Percentiles rank a stretch among this genome's conserved stretches.
phyloP scores from a whole-genome alignment of 2,888 invertebrate genomes.

The Drosophila bunnanda region DNA sequence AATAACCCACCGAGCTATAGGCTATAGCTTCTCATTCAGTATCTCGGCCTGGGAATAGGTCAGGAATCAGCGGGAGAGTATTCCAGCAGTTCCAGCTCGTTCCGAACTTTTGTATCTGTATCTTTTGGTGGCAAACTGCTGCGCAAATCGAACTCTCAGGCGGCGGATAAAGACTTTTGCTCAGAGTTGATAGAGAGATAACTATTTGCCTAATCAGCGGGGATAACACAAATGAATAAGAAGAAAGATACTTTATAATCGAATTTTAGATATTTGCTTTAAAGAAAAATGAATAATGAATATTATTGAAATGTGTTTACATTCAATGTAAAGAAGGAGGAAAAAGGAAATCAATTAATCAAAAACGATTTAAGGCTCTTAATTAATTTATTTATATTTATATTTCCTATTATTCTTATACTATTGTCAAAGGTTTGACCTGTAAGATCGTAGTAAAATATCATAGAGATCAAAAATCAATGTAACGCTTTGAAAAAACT shows the following conservation, averaged over 20 bases:
- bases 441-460: background rate
- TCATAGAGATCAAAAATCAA: too few species aligned
- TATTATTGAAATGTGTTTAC: background rate
- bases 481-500: background rate
- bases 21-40: constrained; percentile 17
- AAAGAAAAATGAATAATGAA: background rate
- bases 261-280: too few species aligned
- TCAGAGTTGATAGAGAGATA: constrained; percentile 1
- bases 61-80: constrained; percentile 28
- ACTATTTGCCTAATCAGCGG: constrained; percentile 11
- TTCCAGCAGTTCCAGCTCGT: constrained; percentile 3
- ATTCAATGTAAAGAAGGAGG: background rate
- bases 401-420: background rate
- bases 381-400: background rate
- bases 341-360: background rate
- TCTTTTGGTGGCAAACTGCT: constrained; percentile 42
- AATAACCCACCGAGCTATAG: constrained; percentile 3
- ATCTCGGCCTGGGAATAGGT: constrained; percentile 20
- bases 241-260: background rate
- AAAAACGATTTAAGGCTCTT: background rate
- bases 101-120: background rate
- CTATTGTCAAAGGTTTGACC: background rate
- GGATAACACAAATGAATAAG: background rate
- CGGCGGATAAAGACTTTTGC: constrained; percentile 13
- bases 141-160: constrained; percentile 52